Conservation (phyloP, 2,888 invertebrate species). For the Chrysodeixis includens region DNA sequence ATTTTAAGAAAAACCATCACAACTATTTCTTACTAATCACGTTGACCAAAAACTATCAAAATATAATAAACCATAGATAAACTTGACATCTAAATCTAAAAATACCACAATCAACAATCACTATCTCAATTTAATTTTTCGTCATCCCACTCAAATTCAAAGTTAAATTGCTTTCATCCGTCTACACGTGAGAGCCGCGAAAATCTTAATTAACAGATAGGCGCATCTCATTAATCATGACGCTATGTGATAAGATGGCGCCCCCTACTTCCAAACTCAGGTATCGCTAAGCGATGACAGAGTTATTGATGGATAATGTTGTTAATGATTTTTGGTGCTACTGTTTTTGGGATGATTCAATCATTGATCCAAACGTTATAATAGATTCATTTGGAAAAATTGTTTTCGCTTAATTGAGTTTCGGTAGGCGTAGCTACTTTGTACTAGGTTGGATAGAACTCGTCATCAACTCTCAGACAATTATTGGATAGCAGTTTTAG, state of each 20-base stretch:
- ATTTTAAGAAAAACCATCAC: too few species aligned
- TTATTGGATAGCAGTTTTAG: too few species aligned
- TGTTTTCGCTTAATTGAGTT: neutral
- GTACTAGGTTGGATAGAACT: neutral
- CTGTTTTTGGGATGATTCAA: slow-evolving; percentile 25
- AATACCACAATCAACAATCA: slow-evolving; percentile 21
- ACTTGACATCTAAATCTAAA: neutral
- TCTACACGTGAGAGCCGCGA: slow-evolving; percentile 85
- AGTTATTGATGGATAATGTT: slow-evolving; percentile 70
- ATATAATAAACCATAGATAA: neutral
- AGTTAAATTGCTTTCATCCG: slow-evolving; percentile 85
- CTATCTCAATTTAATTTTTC: slow-evolving; percentile 59
- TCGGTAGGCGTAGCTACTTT: neutral
- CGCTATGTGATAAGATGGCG: slow-evolving; percentile 79
- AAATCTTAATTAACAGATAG: slow-evolving; percentile 89
- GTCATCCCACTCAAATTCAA: slow-evolving; percentile 68
- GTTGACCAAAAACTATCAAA: neutral
- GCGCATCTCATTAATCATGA: slow-evolving; percentile 80
- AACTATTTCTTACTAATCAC: too few species aligned
- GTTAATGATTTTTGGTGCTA: slow-evolving; percentile 39
- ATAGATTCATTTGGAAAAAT: too few species aligned
- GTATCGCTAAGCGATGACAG: slow-evolving; percentile 74
- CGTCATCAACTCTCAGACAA: too few species aligned
- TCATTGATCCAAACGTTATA: neutral
- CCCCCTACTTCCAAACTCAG: slow-evolving; percentile 66